Evolutionary conservation across 92 coral and sea anemone genomes (phyloP).

Genomic region (Zoanthus gigantus): DNA sequence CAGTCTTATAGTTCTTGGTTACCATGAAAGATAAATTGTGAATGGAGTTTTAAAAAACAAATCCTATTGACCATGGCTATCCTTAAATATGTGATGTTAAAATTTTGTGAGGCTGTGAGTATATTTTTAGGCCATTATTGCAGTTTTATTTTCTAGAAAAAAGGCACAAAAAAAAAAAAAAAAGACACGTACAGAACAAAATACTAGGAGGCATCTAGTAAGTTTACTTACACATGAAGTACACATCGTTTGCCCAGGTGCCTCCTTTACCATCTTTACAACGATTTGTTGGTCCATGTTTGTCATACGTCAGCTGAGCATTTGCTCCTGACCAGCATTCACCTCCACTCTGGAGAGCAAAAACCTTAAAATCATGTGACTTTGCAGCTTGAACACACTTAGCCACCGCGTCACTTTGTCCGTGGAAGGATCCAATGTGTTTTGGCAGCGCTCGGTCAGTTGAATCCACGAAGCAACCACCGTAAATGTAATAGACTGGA

Average conservation of each 20-base stretch:
- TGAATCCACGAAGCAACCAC: conserved; percentile 18
- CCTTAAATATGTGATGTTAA: background rate
- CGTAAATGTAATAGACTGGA: conserved; percentile 6
- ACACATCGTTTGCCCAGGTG: conserved; percentile 39
- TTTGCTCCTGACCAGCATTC: conserved; percentile 62
- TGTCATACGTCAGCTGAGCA: conserved; percentile 32
- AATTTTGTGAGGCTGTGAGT: too few species aligned
- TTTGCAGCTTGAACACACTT: conserved; percentile 20
- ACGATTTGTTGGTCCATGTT: conserved; percentile 33
- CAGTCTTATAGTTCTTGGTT: too few species aligned
- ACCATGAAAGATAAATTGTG: too few species aligned
- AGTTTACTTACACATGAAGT: conserved; percentile 35
- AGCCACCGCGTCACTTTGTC: conserved; percentile 39
- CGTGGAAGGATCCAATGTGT: conserved; percentile 4
- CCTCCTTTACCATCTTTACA: conserved; percentile 42
- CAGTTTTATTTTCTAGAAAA: too few species aligned
- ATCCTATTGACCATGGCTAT: too few species aligned
- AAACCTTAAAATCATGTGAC: conserved; percentile 26
- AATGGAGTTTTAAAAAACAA: too few species aligned
- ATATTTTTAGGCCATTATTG: too few species aligned
- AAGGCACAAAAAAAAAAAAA: too few species aligned
- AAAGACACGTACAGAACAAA: too few species aligned
- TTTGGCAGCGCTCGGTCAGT: background rate
- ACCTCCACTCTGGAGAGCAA: conserved; percentile 48
- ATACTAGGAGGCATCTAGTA: too few species aligned